These are phyloP conservation scores for Nebria brevicollis DNA, from an alignment of 2,888 invertebrate genomes.

Conservation along the genomic window DNA sequence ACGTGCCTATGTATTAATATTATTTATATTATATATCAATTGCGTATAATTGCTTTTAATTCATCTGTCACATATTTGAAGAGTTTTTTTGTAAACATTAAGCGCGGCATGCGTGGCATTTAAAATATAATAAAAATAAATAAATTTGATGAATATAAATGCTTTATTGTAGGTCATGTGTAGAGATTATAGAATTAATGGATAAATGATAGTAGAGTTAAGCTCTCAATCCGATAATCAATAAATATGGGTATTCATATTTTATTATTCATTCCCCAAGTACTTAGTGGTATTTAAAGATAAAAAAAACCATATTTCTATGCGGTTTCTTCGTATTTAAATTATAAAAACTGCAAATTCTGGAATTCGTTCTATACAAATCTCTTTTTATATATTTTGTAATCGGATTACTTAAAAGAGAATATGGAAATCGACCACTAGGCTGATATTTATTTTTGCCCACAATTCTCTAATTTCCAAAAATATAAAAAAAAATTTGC, in stretches of 20 bases:
- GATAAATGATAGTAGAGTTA: background rate
- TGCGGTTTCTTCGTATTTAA: background rate
- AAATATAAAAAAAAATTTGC: too few relatives aligned
- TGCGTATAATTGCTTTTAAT: background rate
- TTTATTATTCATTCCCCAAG: background rate
- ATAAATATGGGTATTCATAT: background rate
- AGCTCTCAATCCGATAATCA: background rate
- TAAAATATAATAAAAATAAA: background rate
- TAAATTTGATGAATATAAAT: background rate
- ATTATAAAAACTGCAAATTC: slow-evolving; percentile 7
- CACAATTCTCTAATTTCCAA: too few relatives aligned
- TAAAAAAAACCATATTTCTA: background rate
- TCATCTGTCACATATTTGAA: too few relatives aligned
- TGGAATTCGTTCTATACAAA: background rate
- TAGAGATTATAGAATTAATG: background rate
- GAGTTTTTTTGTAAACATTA: too few relatives aligned
- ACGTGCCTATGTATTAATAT: background rate
- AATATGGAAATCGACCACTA: slow-evolving; percentile 35
- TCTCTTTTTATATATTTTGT: slow-evolving; percentile 22
- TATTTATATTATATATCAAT: background rate
- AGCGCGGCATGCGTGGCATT: too few relatives aligned
- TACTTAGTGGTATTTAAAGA: background rate
- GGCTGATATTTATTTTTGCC: background rate
- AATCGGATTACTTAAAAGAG: slow-evolving; percentile 37
- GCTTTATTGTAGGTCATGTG: background rate